Evolutionary conservation across 2,888 invertebrate genomes (phyloP), one percentile per base, ranked within the genome.

Genomic region (Drosophila formosana): DNA sequence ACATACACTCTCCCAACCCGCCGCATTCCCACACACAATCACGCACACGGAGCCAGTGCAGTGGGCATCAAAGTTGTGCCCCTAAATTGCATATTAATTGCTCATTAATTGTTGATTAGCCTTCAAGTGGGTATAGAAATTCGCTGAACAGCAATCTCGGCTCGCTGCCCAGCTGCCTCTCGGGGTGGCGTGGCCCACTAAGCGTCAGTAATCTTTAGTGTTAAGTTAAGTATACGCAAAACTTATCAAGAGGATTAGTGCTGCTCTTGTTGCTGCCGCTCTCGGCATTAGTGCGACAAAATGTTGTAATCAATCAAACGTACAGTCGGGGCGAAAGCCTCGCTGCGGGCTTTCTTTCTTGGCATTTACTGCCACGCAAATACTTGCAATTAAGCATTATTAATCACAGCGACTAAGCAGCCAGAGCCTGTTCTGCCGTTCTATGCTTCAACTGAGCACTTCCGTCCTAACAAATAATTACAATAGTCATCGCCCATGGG

Each of bases 71-170:
- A 49, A 72, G 64, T 67, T 49, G 53, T 60, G 56, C 55, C 65
- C 57, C 58, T 68, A 85, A 81, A 84, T 84, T 86, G 86, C 86
- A 85, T 85, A 85, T 85, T 85, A 85, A 85, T 85, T 85, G 85
- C 82, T 81, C 81, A 85, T 85, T 85, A 86, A 85, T 84, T 81
- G 84, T 79, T 85, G 86, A 85, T 85, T 84, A 84, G 81, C 73
- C 67, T 64, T 72, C 72, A 66, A 83, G 82, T 72, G 63, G 72
- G 28, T 30, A 55, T 26, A 57, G 55, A 55, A 52, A 43, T 39
- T 34, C 56, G 61, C 47, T 46, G 53, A 64, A 49, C 43, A 49
- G 41, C 66, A 79, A 75, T 69, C 77, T 67, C 80, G 47, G 60
- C 62, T 37, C 52, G 18, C 34, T n/a, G 23, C 9, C 11, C 3